These are phyloP conservation scores for Coracopsis vasa DNA, from an alignment of 2,113 vertebrate genomes.

Conservation along the genomic window DNA sequence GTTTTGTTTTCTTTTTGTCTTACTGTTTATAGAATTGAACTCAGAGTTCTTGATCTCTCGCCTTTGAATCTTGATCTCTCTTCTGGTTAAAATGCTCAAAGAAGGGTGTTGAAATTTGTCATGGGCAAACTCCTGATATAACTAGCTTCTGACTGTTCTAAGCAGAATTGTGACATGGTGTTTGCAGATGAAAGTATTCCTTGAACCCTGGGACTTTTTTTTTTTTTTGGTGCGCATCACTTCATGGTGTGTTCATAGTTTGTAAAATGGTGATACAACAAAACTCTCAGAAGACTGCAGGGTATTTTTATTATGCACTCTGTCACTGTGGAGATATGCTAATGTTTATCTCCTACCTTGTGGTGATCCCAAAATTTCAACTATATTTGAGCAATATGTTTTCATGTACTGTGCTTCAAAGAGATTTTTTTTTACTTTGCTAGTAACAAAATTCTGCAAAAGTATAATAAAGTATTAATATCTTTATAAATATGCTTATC, in stretches of 20 bases:
- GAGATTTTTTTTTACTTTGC: not conserved
- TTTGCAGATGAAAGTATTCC: not conserved
- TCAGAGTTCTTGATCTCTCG: not conserved
- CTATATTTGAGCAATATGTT: not conserved
- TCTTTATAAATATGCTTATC: not conserved
- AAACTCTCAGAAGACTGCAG: not conserved
- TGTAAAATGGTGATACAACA: not conserved
- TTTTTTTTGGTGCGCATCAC: not conserved
- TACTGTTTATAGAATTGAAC: not conserved
- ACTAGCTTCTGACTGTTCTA: not conserved
- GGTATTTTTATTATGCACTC: not conserved
- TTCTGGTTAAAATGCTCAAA: not conserved
- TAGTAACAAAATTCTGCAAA: not conserved
- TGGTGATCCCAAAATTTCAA: not conserved
- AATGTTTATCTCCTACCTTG: not conserved
- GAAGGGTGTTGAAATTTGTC: not conserved
- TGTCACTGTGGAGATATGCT: not conserved
- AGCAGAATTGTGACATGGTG: not conserved
- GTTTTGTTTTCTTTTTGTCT: not conserved
- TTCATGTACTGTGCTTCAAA: not conserved
- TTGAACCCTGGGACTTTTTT: not conserved
- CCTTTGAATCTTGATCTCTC: not conserved
- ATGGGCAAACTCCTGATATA: not conserved
- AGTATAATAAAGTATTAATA: not conserved
- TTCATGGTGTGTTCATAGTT: not conserved